Conservation (phyloP, 2,113 vertebrate species). For the Toxotes chatareus region DNA sequence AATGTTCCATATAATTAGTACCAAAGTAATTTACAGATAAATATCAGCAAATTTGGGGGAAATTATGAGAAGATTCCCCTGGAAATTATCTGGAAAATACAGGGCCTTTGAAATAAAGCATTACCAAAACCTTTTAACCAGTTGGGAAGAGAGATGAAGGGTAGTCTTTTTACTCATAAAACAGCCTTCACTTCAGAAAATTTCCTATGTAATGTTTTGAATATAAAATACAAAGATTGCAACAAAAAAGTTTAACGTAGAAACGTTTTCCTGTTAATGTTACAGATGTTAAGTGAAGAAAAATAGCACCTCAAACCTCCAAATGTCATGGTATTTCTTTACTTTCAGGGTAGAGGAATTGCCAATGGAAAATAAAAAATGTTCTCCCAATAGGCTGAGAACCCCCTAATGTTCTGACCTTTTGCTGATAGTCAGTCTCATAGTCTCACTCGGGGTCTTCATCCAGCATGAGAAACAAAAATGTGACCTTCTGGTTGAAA, state of each 20-base stretch:
- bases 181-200: not conserved
- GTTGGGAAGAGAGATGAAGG: not conserved
- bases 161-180: not conserved
- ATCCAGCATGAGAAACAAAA: conserved; percentile 26
- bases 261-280: conserved; percentile 16
- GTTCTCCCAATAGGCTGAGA: conserved; percentile 28
- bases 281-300: conserved; percentile 17
- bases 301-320: not conserved
- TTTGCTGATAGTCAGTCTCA: conserved; percentile 41
- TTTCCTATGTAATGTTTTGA: not conserved
- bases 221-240: not conserved
- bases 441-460: conserved; percentile 9
- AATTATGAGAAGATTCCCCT: no score
- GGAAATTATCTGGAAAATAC: no score
- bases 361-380: conserved; percentile 18
- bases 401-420: conserved; percentile 55
- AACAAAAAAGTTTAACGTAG: conserved; percentile 14
- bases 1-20: no score
- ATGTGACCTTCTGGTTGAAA: conserved; percentile 60
- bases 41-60: no score
- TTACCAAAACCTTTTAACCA: no score
- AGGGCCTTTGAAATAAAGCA: no score
- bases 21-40: no score
- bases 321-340: conserved; percentile 58
- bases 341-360: conserved; percentile 9